These are phyloP conservation scores for Anorthoa munda DNA, from an alignment of 2,888 invertebrate genomes.

Conservation along the genomic window DNA sequence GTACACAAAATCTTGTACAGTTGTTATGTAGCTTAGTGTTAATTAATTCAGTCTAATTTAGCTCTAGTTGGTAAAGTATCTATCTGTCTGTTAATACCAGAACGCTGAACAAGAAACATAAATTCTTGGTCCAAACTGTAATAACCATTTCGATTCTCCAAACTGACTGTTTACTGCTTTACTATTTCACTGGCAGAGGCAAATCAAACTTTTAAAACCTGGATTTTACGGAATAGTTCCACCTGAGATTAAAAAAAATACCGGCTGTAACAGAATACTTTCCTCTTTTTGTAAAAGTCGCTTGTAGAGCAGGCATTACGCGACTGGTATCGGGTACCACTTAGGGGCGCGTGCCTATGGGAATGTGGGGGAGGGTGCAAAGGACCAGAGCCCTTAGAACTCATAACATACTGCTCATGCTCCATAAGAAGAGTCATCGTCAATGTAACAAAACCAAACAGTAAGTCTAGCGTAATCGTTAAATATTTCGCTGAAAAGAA, in stretches of 20 bases:
- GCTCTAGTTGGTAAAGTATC: constrained; percentile 56
- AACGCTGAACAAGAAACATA: constrained; percentile 33
- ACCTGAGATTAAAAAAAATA: constrained; percentile 3
- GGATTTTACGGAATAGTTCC: constrained; percentile 11
- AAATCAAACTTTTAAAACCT: constrained; percentile 6
- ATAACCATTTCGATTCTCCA: constrained; percentile 9
- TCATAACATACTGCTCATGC: constrained; percentile 19
- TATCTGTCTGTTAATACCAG: constrained; percentile 43
- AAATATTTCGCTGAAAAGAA: constrained; percentile 11
- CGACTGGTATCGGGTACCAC: constrained; percentile 32
- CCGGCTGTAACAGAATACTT: constrained; percentile 6
- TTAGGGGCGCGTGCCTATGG: constrained; percentile 21
- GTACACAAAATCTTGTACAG: constrained; percentile 75
- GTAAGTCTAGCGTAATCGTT: background rate
- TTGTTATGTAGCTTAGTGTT: constrained; percentile 84
- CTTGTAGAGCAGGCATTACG: constrained; percentile 41
- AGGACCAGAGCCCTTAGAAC: constrained; percentile 12
- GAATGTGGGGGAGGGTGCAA: constrained; percentile 26
- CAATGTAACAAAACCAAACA: constrained; percentile 24
- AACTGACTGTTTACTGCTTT: constrained; percentile 15
- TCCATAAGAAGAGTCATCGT: constrained; percentile 7
- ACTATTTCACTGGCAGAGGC: background rate
- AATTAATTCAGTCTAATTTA: constrained; percentile 57
- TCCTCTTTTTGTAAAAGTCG: constrained; percentile 30
- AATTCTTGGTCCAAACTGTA: constrained; percentile 28